phyloP scores from a whole-genome alignment of 1,140 invertebrate genomes.

The Oryctes rhinoceros region DNA sequence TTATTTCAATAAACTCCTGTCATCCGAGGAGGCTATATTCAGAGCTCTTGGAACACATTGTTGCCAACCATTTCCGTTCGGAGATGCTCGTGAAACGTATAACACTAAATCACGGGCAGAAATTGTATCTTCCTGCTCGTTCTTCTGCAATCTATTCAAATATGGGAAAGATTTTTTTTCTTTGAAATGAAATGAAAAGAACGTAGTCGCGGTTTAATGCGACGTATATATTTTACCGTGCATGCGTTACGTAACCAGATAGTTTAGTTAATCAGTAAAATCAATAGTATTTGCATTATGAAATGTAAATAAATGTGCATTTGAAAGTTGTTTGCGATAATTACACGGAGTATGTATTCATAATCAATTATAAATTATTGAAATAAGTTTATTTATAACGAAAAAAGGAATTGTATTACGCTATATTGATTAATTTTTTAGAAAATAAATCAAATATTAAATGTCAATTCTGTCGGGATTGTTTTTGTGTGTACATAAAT shows the following conservation, averaged over 20 bases:
- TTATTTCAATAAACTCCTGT: conserved; percentile 51
- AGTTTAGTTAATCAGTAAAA: not conserved
- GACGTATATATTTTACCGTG: too few relatives aligned
- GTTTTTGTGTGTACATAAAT: not conserved
- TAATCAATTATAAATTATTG: conserved; percentile 21
- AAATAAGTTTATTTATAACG: not conserved
- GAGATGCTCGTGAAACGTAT: not conserved
- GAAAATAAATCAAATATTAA: not conserved
- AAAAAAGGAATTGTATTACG: not conserved
- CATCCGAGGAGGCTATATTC: conserved; percentile 36
- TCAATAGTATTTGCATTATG: conserved; percentile 19
- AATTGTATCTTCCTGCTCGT: not conserved
- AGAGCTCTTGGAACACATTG: conserved; percentile 14
- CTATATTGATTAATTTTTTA: not conserved
- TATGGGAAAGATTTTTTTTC: not conserved
- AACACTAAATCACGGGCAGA: not conserved
- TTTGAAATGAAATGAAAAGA: too few relatives aligned
- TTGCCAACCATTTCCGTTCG: conserved; percentile 12
- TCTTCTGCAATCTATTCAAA: conserved; percentile 5
- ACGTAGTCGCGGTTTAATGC: too few relatives aligned
- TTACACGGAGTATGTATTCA: not conserved
- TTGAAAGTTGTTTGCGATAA: conserved; percentile 7
- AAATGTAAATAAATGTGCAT: conserved; percentile 8
- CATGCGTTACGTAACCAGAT: not conserved
- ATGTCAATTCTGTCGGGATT: conserved; percentile 7